These are phyloP conservation scores for Dolichomitus sp. DNA, from an alignment of 2,888 invertebrate genomes.

Conservation along the genomic window DNA sequence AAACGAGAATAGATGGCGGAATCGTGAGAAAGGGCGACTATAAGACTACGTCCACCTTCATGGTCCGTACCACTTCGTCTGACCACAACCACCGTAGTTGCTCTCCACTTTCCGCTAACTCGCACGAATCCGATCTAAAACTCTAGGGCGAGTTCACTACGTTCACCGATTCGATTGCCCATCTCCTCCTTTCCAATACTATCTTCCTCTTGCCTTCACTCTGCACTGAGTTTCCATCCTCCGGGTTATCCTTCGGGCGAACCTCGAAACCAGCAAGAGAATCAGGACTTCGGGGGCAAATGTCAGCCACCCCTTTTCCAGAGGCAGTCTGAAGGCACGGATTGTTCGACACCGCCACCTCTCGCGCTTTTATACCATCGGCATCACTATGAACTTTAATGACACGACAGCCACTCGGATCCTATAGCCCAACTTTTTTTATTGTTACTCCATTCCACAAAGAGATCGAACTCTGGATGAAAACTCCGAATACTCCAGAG, in stretches of 20 bases:
- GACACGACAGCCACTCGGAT: constrained; percentile 49
- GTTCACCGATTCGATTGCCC: constrained; percentile 53
- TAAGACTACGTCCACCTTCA: constrained; percentile 13
- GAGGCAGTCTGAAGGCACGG: constrained; percentile 21
- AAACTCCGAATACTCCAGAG: background rate
- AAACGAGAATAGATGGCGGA: background rate
- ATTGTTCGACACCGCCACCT: constrained; percentile 52
- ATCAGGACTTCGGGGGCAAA: constrained; percentile 27
- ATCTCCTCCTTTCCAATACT: constrained; percentile 26
- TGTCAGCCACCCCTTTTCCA: constrained; percentile 40
- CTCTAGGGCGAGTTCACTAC: constrained; percentile 33
- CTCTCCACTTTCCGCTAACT: constrained; percentile 62
- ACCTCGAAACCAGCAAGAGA: constrained; percentile 34
- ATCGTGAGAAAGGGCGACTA: constrained; percentile 9
- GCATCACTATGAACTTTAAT: constrained; percentile 59
- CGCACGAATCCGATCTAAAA: constrained; percentile 52
- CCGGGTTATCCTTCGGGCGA: constrained; percentile 33
- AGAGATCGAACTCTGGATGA: constrained; percentile 47
- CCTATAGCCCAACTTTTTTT: constrained; percentile 55
- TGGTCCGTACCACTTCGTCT: constrained; percentile 55
- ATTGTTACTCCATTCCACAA: constrained; percentile 48
- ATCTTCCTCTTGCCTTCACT: constrained; percentile 27
- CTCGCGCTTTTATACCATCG: constrained; percentile 34
- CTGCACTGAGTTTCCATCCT: constrained; percentile 13
- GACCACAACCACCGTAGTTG: constrained; percentile 57